These are phyloP conservation scores for Drosophila merina DNA, from an alignment of 2,888 invertebrate species.

Conservation along the genomic window DNA sequence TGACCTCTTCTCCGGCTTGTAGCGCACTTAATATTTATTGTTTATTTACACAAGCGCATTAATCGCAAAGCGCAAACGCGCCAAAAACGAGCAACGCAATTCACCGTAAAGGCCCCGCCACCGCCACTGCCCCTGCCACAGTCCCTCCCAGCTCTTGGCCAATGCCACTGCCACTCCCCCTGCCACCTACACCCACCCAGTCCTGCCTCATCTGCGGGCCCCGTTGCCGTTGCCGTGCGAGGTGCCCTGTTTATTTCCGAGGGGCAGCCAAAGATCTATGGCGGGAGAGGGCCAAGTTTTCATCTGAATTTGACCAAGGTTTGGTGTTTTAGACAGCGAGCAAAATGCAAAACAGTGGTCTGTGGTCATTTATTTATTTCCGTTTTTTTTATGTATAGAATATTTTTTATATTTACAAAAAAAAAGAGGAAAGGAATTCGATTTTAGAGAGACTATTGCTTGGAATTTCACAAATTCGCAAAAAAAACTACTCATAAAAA, in stretches of 20 bases:
- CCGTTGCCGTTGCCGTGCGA: background rate
- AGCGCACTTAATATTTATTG: conserved; percentile 78
- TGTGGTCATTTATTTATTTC: background rate
- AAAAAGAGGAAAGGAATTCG: background rate
- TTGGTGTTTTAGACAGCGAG: conserved; percentile 14
- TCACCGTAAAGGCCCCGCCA: conserved; percentile 48
- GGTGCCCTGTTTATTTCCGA: conserved; percentile 10
- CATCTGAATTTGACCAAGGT: conserved; percentile 14
- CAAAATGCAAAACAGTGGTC: conserved; percentile 33
- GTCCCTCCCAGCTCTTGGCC: background rate
- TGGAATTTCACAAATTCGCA: background rate
- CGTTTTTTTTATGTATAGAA: background rate
- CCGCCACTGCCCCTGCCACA: background rate
- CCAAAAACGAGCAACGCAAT: conserved; percentile 73
- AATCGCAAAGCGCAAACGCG: conserved; percentile 77
- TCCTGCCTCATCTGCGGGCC: no score
- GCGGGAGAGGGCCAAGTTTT: conserved; percentile 24
- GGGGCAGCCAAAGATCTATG: conserved; percentile 18
- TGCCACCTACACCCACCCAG: no score
- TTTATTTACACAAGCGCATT: conserved; percentile 78
- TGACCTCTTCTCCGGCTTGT: conserved; percentile 45
- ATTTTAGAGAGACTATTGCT: background rate
- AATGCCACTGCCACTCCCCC: background rate
- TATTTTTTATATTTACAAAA: background rate
- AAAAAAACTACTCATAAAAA: no score